Conservation (phyloP, 2,888 invertebrate genomes). For the Ennomos erosarius region DNA sequence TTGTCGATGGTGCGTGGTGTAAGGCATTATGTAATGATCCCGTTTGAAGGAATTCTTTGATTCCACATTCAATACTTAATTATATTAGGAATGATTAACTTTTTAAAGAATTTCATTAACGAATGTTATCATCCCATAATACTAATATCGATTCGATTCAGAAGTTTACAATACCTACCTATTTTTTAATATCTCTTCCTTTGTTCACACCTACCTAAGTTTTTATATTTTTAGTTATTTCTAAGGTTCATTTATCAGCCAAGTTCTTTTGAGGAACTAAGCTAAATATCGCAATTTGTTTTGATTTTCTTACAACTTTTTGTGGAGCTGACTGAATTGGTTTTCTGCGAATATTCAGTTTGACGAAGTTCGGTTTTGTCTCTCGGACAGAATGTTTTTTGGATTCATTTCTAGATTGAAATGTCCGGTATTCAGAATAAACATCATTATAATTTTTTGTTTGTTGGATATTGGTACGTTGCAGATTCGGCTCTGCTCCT, state of each 20-base stretch:
- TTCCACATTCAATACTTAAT: too few species aligned
- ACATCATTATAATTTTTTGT: not conserved
- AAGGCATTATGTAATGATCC: too few species aligned
- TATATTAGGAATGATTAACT: too few species aligned
- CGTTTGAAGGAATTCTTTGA: too few species aligned
- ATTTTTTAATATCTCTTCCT: conserved; percentile 38
- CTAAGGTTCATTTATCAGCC: conserved; percentile 44
- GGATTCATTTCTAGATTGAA: conserved; percentile 3
- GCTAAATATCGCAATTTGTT: conserved; percentile 43
- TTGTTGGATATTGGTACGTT: conserved; percentile 2
- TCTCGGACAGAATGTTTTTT: conserved; percentile 21
- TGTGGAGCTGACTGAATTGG: conserved; percentile 48
- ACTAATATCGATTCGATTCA: too few species aligned
- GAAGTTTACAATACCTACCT: too few species aligned
- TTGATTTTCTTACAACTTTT: conserved; percentile 43
- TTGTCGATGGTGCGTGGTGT: too few species aligned
- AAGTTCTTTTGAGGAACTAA: too few species aligned
- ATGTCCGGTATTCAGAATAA: not conserved
- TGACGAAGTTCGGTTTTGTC: conserved; percentile 44
- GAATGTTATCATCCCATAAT: too few species aligned
- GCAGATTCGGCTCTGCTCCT: conserved; percentile 3
- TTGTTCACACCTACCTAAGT: conserved; percentile 42
- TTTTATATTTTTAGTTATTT: not conserved
- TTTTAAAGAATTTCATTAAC: too few species aligned
- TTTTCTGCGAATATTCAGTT: conserved; percentile 50